These are phyloP conservation scores for Microplitis manilae DNA, from an alignment of 2,888 invertebrate species.

Conservation along the genomic window DNA sequence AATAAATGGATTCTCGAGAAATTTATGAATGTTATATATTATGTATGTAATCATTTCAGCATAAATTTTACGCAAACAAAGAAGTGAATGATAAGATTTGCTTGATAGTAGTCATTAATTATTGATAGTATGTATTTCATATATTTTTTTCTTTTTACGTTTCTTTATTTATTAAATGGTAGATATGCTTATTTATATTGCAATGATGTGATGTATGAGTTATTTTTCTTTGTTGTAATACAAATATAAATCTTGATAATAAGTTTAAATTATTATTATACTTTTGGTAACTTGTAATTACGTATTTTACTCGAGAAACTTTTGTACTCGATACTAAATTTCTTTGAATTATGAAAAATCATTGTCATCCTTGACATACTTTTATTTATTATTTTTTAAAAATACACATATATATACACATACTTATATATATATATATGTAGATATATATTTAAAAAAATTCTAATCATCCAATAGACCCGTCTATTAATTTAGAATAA, in stretches of 20 bases:
- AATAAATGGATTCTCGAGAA: constrained; percentile 7
- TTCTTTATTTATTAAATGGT: not conserved
- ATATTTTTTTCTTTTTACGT: not conserved
- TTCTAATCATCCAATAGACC: too few relatives aligned
- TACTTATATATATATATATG: not conserved
- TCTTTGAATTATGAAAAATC: constrained; percentile 25
- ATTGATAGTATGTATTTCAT: not conserved
- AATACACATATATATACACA: not conserved
- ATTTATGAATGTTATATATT: constrained; percentile 1
- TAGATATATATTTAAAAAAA: not conserved
- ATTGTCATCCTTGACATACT: constrained; percentile 35
- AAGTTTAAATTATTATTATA: not conserved
- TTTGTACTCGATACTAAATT: not conserved
- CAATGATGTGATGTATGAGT: not conserved
- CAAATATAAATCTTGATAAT: not conserved
- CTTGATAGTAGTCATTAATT: not conserved
- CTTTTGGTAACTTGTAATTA: not conserved
- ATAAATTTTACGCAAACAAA: not conserved
- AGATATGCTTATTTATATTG: not conserved
- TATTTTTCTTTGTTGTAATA: not conserved
- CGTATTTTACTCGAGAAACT: not conserved
- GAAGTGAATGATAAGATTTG: not conserved
- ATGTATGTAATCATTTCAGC: not conserved
- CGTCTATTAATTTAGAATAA: too few relatives aligned
- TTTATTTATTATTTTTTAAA: not conserved